These are phyloP conservation scores for Danionella cerebrum DNA, from an alignment of 2,113 vertebrate genomes.

Conservation along the genomic window DNA sequence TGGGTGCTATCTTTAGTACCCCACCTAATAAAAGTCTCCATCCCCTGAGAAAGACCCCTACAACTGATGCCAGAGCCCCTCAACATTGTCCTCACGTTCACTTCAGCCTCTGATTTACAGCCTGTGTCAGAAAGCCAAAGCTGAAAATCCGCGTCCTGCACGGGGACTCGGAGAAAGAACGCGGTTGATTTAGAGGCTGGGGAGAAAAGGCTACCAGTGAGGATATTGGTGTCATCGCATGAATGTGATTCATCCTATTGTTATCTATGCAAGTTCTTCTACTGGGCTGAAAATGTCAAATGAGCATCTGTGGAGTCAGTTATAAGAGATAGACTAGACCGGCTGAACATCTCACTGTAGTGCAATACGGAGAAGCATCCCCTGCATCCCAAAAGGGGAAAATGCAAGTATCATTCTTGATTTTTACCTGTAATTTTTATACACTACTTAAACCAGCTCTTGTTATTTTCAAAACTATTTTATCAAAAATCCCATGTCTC, in stretches of 20 bases:
- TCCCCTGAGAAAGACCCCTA: not conserved
- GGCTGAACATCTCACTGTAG: not conserved
- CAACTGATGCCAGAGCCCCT: conserved; percentile 4
- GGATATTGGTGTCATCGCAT: conserved; percentile 1
- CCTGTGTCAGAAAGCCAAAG: conserved; percentile 4
- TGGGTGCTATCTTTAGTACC: conserved; percentile 9
- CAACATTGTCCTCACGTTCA: conserved; percentile 20
- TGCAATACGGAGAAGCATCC: no score
- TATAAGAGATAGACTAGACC: not conserved
- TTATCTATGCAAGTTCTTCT: not conserved
- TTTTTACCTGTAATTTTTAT: no score
- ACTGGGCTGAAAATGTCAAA: conserved; percentile 18
- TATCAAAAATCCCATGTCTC: no score
- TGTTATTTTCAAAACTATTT: no score
- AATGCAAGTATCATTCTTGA: no score
- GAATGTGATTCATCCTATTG: not conserved
- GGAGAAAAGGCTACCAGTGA: not conserved
- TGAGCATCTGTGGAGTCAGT: not conserved
- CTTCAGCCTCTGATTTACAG: conserved; percentile 14
- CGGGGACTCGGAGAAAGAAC: conserved; percentile 4
- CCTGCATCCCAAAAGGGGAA: no score
- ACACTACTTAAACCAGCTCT: no score
- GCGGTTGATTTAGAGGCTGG: conserved; percentile 19
- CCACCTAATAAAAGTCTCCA: not conserved
- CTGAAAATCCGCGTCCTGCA: not conserved